Evolutionary conservation across 2,113 vertebrate genomes (phyloP).

Genomic region (Pelusios castaneus): DNA sequence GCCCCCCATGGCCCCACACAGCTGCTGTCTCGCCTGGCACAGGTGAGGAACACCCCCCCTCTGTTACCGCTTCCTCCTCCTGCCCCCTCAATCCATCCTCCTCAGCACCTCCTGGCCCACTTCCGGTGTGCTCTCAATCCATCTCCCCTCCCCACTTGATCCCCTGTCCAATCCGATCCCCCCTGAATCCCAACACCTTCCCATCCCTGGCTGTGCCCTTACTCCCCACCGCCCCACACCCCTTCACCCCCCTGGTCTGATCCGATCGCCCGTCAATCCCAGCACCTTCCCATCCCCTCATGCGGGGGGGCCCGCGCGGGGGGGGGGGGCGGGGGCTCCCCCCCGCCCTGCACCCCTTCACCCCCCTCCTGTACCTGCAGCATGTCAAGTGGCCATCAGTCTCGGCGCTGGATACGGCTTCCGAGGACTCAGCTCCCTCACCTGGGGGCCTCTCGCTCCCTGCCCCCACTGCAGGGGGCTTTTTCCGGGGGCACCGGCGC

Average conservation of each 20-base stretch:
- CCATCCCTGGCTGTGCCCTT: too few relatives aligned
- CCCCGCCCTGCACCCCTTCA: background rate
- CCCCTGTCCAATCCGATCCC: too few relatives aligned
- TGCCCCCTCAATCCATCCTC: background rate
- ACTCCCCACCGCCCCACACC: too few relatives aligned
- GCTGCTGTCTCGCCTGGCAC: constrained; percentile 82
- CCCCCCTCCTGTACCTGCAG: constrained; percentile 53
- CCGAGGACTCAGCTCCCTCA: constrained; percentile 46
- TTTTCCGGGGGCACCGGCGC: constrained; percentile 86
- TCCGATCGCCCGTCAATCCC: too few relatives aligned
- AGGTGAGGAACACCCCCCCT: constrained; percentile 72
- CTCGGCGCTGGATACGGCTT: constrained; percentile 85
- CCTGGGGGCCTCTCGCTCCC: constrained; percentile 66
- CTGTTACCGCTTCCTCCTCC: background rate
- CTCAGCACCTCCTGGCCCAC: background rate
- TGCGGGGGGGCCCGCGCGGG: too few relatives aligned
- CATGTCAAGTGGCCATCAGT: constrained; percentile 90
- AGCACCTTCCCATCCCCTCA: background rate
- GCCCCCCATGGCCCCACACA: background rate
- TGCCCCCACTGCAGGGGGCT: constrained; percentile 45
- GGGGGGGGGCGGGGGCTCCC: too few relatives aligned
- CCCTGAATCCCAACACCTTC: too few relatives aligned
- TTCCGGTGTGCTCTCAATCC: too few relatives aligned
- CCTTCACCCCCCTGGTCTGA: too few relatives aligned
- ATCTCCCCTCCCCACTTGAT: too few relatives aligned